Conservation (phyloP, 37 sponge, comb jelly and placozoan species). For the Oopsacas minuta region DNA sequence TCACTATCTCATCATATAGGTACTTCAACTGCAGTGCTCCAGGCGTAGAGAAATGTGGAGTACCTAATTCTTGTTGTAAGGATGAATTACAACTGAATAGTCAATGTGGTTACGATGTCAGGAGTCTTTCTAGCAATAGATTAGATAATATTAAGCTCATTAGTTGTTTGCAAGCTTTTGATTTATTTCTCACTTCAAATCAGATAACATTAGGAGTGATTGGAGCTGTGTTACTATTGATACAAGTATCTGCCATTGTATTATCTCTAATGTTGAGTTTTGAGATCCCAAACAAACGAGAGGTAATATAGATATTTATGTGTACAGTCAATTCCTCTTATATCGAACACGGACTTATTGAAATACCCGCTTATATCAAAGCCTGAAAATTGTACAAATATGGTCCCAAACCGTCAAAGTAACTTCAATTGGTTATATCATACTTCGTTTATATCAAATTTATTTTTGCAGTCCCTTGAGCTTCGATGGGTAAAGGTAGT, state of each 20-base stretch:
- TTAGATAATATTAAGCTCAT: background rate
- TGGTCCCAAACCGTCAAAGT: too few species aligned
- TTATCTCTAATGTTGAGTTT: background rate
- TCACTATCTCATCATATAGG: too few species aligned
- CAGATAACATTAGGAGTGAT: background rate
- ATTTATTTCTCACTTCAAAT: background rate
- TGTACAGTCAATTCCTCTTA: background rate
- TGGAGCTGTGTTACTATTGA: background rate
- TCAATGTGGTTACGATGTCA: background rate
- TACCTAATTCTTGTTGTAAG: background rate
- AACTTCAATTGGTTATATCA: too few species aligned
- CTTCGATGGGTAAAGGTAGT: too few species aligned
- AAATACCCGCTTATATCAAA: too few species aligned
- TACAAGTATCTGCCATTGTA: background rate
- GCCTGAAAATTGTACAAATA: too few species aligned
- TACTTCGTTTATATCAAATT: too few species aligned
- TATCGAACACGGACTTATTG: too few species aligned
- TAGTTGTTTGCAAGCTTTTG: background rate
- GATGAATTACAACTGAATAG: background rate
- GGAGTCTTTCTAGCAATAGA: background rate
- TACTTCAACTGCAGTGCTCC: constrained; percentile 14
- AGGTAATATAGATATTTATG: too few species aligned
- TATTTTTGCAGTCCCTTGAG: too few species aligned
- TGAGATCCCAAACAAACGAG: background rate
- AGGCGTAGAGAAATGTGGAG: background rate